These are phyloP conservation scores for Melanogrammus aeglefinus DNA, from an alignment of 2,797 vertebrate genomes.

Conservation along the genomic window DNA sequence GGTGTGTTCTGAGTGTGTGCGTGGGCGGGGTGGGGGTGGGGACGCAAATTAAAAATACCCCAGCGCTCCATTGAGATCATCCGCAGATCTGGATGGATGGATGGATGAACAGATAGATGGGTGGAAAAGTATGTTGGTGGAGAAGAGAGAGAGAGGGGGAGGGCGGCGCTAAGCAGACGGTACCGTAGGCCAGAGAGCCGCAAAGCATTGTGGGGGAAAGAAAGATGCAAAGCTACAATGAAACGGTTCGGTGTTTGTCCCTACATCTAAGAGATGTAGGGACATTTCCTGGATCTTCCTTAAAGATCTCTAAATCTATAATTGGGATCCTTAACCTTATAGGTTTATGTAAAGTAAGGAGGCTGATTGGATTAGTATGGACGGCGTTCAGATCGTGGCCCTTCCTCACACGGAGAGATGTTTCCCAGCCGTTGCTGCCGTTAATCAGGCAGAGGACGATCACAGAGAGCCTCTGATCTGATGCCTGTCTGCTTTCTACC, in stretches of 20 bases:
- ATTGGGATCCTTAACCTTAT: neutral
- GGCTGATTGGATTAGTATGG: neutral
- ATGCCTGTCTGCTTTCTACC: neutral
- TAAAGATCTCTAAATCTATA: neutral
- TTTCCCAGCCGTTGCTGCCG: too few species aligned
- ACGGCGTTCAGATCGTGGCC: neutral
- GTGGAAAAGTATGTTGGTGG: neutral
- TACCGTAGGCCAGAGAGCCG: neutral
- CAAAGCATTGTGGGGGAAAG: neutral
- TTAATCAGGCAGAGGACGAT: neutral
- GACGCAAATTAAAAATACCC: neutral
- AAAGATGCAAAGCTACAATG: neutral
- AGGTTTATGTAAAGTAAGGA: neutral
- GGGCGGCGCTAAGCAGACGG: neutral
- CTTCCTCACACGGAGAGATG: neutral
- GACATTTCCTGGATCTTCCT: neutral
- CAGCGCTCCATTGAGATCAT: constrained; percentile 2
- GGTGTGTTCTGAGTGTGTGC: neutral
- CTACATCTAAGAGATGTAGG: neutral
- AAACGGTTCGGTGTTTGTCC: neutral
- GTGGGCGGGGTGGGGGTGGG: neutral
- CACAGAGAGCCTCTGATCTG: neutral
- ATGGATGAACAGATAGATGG: neutral
- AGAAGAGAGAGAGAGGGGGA: neutral
- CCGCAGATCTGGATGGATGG: neutral